phyloP scores from a whole-genome alignment of 1,140 invertebrate species.

The Tetramorium alpestre region DNA sequence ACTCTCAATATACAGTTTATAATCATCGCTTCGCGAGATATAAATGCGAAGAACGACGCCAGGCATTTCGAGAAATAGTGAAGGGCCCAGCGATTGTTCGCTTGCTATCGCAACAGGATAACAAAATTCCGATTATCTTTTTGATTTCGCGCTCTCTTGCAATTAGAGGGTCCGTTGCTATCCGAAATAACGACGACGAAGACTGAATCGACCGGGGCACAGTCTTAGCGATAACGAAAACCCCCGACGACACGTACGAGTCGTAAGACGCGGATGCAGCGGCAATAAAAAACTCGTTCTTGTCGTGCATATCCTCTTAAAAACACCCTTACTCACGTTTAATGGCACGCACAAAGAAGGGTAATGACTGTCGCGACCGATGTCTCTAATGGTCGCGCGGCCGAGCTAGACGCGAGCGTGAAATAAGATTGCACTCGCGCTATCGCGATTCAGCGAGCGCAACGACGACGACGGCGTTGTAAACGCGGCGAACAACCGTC shows the following conservation, averaged over 20 bases:
- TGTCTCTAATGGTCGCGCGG: constrained; percentile 23
- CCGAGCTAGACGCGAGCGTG: constrained; percentile 27
- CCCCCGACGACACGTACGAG: background rate
- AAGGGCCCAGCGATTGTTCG: background rate
- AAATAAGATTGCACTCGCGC: constrained; percentile 38
- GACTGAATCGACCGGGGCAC: background rate
- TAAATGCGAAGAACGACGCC: background rate
- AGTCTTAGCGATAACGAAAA: constrained; percentile 39
- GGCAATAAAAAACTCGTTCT: constrained; percentile 51
- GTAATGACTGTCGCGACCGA: constrained; percentile 41
- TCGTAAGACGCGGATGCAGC: constrained; percentile 47
- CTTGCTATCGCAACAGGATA: background rate
- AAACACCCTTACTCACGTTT: constrained; percentile 50
- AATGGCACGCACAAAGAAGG: constrained; percentile 48
- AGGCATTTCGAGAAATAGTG: background rate
- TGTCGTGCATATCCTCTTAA: constrained; percentile 27
- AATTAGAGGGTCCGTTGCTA: background rate
- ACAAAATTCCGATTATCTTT: constrained; percentile 31
- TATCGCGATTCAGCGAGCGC: background rate
- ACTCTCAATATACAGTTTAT: background rate
- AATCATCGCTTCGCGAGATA: constrained; percentile 1
- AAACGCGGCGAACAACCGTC: constrained; percentile 3
- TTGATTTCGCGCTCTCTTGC: background rate
- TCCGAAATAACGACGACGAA: background rate
- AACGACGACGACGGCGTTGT: constrained; percentile 14